Conservation (phyloP, 2,888 invertebrate species). For the Synanthedon formicaeformis region DNA sequence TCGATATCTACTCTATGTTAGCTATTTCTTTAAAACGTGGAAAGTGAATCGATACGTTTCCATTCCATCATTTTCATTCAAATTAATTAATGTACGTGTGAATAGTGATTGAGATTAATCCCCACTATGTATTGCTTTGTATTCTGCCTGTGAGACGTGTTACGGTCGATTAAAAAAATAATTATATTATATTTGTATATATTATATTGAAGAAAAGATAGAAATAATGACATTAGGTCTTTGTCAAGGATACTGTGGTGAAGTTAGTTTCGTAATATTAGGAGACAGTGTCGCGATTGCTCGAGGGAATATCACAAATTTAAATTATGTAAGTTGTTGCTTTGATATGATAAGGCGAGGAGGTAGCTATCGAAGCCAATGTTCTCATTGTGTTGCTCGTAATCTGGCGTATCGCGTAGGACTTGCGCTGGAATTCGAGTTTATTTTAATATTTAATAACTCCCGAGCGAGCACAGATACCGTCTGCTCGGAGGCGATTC, state of each 20-base stretch:
- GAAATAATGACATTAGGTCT: neutral
- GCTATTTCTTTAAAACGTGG: no score
- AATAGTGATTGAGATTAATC: no score
- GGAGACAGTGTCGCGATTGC: constrained; percentile 13
- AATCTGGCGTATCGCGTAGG: constrained; percentile 64
- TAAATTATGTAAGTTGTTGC: constrained; percentile 55
- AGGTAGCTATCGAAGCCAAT: constrained; percentile 43
- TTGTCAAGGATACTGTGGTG: neutral
- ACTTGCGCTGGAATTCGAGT: constrained; percentile 67
- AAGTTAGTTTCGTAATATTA: no score
- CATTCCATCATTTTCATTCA: no score
- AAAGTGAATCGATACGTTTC: no score
- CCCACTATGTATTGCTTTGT: no score
- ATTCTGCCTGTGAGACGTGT: no score
- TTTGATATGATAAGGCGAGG: constrained; percentile 60
- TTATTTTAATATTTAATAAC: constrained; percentile 72
- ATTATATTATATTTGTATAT: no score
- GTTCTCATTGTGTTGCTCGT: constrained; percentile 63
- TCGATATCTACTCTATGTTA: no score
- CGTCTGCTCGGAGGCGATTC: constrained; percentile 58
- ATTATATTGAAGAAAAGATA: no score
- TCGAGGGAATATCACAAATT: constrained; percentile 31
- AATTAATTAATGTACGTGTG: no score
- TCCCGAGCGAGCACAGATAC: constrained; percentile 57
- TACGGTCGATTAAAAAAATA: neutral